Conservation (phyloP, 2,797 vertebrate genomes). For the Lates japonicus region DNA sequence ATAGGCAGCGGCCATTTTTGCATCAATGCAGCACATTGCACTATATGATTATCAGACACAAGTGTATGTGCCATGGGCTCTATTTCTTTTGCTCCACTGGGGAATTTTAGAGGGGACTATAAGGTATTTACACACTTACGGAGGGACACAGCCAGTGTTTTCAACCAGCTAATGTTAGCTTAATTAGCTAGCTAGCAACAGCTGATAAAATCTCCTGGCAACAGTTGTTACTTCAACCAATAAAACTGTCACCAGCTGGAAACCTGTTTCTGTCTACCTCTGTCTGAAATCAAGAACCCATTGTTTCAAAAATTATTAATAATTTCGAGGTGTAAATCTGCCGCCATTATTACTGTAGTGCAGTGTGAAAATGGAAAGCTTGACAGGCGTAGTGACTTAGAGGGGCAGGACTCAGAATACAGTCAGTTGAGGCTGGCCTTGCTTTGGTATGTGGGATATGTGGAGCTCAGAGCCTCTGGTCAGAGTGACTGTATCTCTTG, state of each 20-base stretch:
- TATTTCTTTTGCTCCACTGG: no score
- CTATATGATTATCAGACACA: no score
- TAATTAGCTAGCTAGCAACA: background rate
- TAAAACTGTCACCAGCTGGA: background rate
- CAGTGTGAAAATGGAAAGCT: background rate
- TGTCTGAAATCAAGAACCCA: background rate
- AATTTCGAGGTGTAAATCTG: background rate
- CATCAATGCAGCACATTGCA: no score
- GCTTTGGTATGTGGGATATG: constrained; percentile 42
- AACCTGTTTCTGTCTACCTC: background rate
- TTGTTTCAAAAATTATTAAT: background rate
- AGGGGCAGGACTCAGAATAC: background rate
- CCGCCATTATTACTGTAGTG: background rate
- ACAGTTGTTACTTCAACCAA: background rate
- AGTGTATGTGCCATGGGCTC: no score
- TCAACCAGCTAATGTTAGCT: background rate
- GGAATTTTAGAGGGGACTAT: no score
- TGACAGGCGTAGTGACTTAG: constrained; percentile 13
- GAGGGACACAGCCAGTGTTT: background rate
- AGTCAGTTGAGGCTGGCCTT: constrained; percentile 13
- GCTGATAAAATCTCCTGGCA: background rate
- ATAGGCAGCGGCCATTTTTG: no score
- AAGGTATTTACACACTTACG: no score
- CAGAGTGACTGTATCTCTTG: constrained; percentile 51
- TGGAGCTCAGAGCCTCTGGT: constrained; percentile 55